Evolutionary conservation across 23 tunicate species (phyloP), one percentile per base, ranked within the genome.

Genomic region (Ciona savignyi): DNA sequence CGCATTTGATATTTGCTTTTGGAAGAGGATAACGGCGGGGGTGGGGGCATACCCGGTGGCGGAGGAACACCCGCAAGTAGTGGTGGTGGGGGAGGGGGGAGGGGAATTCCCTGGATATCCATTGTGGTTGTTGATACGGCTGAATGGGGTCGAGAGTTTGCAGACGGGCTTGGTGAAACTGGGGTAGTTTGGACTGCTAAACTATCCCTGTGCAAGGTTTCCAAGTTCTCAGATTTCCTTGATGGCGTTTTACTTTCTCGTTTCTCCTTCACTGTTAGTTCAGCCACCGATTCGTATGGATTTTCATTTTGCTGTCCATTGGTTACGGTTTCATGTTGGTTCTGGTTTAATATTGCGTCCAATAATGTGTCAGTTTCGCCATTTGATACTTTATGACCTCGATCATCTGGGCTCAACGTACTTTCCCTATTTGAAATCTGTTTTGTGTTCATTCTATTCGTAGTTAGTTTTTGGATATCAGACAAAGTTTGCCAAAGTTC

Each of bases 1-100:
- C 87, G 64, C 80, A 82, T 78, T 23, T 32, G 26, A 4, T 27
- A 32, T 62, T 70, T 71, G 2, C 63, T 1, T 51, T 61, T 68
- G 34, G 31, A 3, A 30, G 70, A 27, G 2, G 27, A 48, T 1
- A 30, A 67, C 19, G 25, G 23, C 32, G 70, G 42, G 2, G 27
- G 65, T 1, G 60, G 74, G 6, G 25, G 23, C 62, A 48, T 4
- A 23, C 21, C 32, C 4, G 78, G 73, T 32, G 86, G 86, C 23
- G 86, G 78, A 64, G 78, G 69, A 62, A 34, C 60, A 25, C 30
- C 77, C 23, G 77, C 70, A 4, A 70, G 77, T 48, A 70, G 66
- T 9, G 67, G 77, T 4, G 77, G 77, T 9, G 9, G 27, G 9
- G 73, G 73, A 27, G 80, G 70, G 21, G 35, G 35, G 0, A 32